Evolutionary conservation across 1,140 invertebrate genomes (phyloP).

Genomic region (Dolichoris vasculosae): DNA sequence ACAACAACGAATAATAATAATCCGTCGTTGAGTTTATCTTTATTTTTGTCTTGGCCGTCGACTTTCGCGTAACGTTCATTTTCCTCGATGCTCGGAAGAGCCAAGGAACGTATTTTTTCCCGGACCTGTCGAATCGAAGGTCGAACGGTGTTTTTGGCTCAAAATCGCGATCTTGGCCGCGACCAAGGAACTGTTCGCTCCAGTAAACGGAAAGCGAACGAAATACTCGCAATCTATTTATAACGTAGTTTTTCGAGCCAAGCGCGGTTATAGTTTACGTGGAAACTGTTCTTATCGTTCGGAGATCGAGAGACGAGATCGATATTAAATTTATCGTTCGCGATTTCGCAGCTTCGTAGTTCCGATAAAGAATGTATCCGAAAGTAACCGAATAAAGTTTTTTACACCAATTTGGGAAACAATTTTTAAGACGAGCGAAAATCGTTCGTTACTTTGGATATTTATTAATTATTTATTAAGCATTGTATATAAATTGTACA

Average conservation of each 20-base stretch:
- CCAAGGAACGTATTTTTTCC: too few species aligned
- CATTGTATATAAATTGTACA: too few species aligned
- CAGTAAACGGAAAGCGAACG: background rate
- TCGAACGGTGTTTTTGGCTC: background rate
- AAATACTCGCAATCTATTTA: background rate
- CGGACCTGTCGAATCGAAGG: background rate
- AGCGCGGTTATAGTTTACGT: background rate
- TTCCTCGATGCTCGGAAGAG: background rate
- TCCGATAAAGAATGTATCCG: background rate
- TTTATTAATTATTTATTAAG: too few species aligned
- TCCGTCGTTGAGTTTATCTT: background rate
- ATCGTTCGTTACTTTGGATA: too few species aligned
- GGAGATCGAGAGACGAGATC: background rate
- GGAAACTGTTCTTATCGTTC: background rate
- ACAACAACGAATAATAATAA: background rate
- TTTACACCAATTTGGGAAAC: too few species aligned
- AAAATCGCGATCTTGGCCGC: background rate
- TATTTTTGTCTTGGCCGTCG: background rate
- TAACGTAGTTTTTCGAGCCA: background rate
- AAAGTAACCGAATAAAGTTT: too few species aligned
- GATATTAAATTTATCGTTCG: background rate
- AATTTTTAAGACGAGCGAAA: too few species aligned
- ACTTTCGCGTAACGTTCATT: background rate
- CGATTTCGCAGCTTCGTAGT: background rate
- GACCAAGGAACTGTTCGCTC: background rate